Percentiles rank a stretch among this genome's conserved stretches.
phyloP scores from a whole-genome alignment of 2,888 invertebrate genomes.

The Eupithecia exiguata region DNA sequence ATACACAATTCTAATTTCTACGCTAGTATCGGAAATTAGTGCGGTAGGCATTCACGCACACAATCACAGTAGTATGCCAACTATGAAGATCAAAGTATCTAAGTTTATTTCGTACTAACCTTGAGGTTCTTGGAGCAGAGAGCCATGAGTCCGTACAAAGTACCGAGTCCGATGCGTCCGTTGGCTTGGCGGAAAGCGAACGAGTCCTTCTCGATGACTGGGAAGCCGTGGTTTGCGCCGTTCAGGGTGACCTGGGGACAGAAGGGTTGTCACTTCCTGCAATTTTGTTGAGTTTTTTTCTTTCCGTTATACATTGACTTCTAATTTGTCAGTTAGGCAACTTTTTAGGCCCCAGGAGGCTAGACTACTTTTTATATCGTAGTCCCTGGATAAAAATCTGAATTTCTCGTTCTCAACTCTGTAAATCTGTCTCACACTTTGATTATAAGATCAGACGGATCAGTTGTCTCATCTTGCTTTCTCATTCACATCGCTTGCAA shows the following conservation, averaged over 20 bases:
- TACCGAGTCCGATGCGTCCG: conserved; percentile 83
- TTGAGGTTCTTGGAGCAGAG: conserved; percentile 85
- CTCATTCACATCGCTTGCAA: neutral
- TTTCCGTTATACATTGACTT: too few species aligned
- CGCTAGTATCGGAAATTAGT: too few species aligned
- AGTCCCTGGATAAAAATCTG: neutral
- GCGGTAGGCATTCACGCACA: too few species aligned
- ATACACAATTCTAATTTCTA: too few species aligned
- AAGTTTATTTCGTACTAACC: conserved; percentile 49
- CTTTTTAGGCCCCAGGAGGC: neutral
- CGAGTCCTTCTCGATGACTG: conserved; percentile 84
- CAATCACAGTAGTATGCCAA: too few species aligned
- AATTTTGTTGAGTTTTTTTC: neutral
- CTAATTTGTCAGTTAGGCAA: neutral
- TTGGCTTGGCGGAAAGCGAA: conserved; percentile 85
- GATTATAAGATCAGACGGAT: neutral
- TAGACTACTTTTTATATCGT: neutral
- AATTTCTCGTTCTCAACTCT: neutral
- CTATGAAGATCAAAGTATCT: too few species aligned
- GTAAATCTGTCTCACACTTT: too few species aligned
- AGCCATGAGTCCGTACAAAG: conserved; percentile 86
- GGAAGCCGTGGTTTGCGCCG: conserved; percentile 87
- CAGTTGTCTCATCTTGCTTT: neutral
- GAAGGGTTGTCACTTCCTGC: neutral
- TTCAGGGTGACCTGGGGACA: conserved; percentile 83